These are phyloP conservation scores for Ataeniobius toweri DNA, from an alignment of 2,797 vertebrate genomes.

Conservation along the genomic window DNA sequence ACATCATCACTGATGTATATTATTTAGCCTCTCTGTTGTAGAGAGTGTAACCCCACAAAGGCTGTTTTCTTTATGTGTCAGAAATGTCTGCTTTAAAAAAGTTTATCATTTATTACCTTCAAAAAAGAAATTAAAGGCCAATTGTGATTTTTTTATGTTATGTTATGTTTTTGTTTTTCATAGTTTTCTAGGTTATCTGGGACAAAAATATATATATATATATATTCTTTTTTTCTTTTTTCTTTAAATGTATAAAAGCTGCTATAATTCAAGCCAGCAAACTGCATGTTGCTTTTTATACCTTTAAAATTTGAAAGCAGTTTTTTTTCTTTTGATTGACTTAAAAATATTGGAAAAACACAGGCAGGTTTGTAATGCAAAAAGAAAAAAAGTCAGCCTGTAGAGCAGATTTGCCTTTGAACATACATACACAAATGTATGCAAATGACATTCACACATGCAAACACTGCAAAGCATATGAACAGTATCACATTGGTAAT, in stretches of 20 bases:
- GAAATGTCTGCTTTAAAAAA: no score
- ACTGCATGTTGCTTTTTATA: background rate
- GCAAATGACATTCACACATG: background rate
- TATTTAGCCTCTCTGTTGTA: no score
- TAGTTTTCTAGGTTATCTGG: no score
- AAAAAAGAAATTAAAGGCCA: no score
- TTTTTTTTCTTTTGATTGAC: background rate
- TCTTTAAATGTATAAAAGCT: background rate
- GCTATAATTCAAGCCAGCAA: background rate
- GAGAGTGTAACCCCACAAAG: no score
- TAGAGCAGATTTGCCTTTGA: background rate
- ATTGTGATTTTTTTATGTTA: no score
- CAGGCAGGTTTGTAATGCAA: background rate
- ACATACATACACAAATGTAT: background rate
- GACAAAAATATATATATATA: no score
- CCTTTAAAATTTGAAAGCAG: background rate
- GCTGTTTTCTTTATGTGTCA: no score
- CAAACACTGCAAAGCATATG: background rate
- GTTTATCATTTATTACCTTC: no score
- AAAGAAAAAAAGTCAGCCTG: background rate
- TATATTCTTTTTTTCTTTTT: no score
- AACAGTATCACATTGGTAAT: constrained; percentile 27
- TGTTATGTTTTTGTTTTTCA: no score
- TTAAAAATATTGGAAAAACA: background rate
- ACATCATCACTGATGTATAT: no score